Evolutionary conservation across 1,140 invertebrate species (phyloP).

Genomic region (Bombus confusus): DNA sequence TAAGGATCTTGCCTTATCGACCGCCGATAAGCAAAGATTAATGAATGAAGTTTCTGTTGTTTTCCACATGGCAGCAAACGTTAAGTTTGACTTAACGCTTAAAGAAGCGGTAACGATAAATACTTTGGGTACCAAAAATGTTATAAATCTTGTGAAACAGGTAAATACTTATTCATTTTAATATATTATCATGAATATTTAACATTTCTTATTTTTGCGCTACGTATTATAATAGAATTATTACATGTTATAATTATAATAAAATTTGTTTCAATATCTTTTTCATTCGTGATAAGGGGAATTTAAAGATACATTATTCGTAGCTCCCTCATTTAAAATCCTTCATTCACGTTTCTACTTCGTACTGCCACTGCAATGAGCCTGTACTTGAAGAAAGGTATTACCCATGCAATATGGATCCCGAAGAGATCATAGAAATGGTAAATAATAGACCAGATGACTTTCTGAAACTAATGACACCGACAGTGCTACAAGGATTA

Average conservation of each 20-base stretch:
- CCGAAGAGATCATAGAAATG: slow-evolving; percentile 88
- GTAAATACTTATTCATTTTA: slow-evolving; percentile 52
- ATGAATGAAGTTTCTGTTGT: slow-evolving; percentile 88
- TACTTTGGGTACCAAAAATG: slow-evolving; percentile 79
- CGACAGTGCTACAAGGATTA: slow-evolving; percentile 88
- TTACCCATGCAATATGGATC: slow-evolving; percentile 87
- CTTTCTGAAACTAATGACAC: slow-evolving; percentile 87
- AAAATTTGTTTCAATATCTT: neutral
- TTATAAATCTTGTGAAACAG: slow-evolving; percentile 81
- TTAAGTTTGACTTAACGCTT: slow-evolving; percentile 83
- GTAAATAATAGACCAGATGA: slow-evolving; percentile 90
- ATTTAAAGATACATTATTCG: slow-evolving; percentile 16
- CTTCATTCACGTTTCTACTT: slow-evolving; percentile 91
- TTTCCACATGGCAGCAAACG: slow-evolving; percentile 96
- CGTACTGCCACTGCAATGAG: slow-evolving; percentile 91
- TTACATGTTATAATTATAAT: neutral
- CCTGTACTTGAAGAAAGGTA: slow-evolving; percentile 86
- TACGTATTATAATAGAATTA: neutral
- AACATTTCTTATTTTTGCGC: neutral
- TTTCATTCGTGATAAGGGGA: neutral
- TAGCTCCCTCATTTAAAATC: slow-evolving; percentile 72
- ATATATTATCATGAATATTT: neutral
- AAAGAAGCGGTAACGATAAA: slow-evolving; percentile 82
- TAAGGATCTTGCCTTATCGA: slow-evolving; percentile 84
- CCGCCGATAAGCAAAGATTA: slow-evolving; percentile 83